phyloP scores from a whole-genome alignment of 1,140 invertebrate species.

The Leptopilina clavipes region DNA sequence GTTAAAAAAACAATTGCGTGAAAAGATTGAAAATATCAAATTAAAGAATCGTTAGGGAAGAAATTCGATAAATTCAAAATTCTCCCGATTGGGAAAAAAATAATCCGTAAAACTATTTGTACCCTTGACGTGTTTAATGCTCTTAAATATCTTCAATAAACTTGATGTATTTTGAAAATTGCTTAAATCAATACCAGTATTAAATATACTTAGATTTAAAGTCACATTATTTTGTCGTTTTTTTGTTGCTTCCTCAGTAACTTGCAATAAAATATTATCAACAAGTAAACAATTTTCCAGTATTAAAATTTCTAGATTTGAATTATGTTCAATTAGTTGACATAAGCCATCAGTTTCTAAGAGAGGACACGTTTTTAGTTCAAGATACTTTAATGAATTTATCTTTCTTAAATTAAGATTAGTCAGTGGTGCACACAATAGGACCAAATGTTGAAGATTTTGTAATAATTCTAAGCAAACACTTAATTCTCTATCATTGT shows the following conservation, averaged over 20 bases:
- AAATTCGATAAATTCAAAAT: neutral
- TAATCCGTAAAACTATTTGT: neutral
- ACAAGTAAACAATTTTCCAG: neutral
- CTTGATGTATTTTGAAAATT: neutral
- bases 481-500: neutral
- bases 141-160: neutral
- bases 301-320: neutral
- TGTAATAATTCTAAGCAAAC: neutral
- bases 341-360: slow-evolving; percentile 11
- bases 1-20: slow-evolving; percentile 10
- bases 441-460: neutral
- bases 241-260: neutral
- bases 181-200: neutral
- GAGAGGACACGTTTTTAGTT: neutral
- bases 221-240: neutral
- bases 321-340: neutral
- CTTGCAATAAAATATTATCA: neutral
- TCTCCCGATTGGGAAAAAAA: neutral
- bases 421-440: neutral
- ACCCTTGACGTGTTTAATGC: neutral
- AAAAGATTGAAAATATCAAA: too few relatives aligned
- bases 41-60: too few relatives aligned
- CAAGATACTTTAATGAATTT: neutral
- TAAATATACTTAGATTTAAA: neutral
- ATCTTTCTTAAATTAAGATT: neutral